These are phyloP conservation scores for Malacoraja senta DNA, from an alignment of 2,797 vertebrate species.

Conservation along the genomic window DNA sequence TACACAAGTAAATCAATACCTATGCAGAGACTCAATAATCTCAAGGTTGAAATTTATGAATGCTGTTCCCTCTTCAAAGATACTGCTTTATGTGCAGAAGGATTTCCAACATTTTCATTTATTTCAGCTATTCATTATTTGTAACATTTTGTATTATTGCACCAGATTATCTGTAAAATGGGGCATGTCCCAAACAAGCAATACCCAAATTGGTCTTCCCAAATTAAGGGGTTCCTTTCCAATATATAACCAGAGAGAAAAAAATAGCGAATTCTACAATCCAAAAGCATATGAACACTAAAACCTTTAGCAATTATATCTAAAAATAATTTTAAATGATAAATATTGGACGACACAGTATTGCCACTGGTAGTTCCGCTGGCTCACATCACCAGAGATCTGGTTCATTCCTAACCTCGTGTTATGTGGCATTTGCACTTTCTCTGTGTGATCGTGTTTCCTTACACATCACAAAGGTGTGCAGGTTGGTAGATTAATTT, in stretches of 20 bases:
- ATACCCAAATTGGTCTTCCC: not conserved
- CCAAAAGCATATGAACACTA: not conserved
- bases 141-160: not conserved
- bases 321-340: not conserved
- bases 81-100: too few relatives aligned
- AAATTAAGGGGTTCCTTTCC: not conserved
- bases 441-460: too few relatives aligned
- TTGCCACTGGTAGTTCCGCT: too few relatives aligned
- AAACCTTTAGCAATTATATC: not conserved
- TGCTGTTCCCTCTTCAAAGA: not conserved
- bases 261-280: not conserved
- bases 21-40: not conserved
- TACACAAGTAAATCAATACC: not conserved
- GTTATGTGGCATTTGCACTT: too few relatives aligned
- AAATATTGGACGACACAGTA: not conserved
- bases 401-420: too few relatives aligned
- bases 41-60: not conserved
- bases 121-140: too few relatives aligned
- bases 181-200: not conserved
- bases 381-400: too few relatives aligned
- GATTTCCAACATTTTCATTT: too few relatives aligned
- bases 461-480: too few relatives aligned
- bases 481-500: too few relatives aligned
- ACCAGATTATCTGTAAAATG: not conserved
- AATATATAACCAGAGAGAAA: not conserved